Evolutionary conservation across 2,113 vertebrate genomes (phyloP).

Genomic region (Pholis gunnellus): DNA sequence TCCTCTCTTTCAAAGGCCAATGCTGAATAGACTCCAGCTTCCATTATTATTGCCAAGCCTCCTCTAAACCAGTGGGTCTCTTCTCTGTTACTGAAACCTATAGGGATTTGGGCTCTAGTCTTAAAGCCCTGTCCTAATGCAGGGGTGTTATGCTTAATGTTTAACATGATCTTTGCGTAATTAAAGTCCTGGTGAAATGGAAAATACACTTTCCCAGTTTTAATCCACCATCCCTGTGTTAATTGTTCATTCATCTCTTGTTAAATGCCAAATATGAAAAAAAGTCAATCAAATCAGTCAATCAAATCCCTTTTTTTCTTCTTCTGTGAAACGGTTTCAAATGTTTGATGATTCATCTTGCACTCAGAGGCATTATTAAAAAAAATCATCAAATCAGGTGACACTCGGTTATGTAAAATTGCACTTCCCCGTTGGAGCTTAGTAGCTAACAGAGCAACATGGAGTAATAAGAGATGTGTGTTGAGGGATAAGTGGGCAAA

Average conservation of each 20-base stretch:
- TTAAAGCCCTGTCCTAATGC: neutral
- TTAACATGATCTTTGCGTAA: neutral
- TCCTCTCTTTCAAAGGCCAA: constrained; percentile 56
- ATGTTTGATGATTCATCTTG: neutral
- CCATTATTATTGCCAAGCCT: constrained; percentile 35
- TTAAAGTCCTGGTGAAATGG: neutral
- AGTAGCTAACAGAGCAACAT: neutral
- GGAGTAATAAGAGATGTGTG: neutral
- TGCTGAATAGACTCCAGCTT: constrained; percentile 35
- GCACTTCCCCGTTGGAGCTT: neutral
- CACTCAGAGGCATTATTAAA: neutral
- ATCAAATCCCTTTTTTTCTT: neutral
- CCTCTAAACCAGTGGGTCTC: constrained; percentile 5
- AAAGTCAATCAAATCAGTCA: neutral
- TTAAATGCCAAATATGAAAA: neutral
- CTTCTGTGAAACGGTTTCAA: neutral
- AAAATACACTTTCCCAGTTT: neutral
- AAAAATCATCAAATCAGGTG: neutral
- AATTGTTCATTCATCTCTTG: neutral
- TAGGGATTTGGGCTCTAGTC: neutral
- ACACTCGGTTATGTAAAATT: neutral
- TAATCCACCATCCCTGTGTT: neutral
- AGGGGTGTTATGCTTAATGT: neutral
- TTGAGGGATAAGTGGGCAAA: neutral
- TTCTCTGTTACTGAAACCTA: constrained; percentile 31